Evolutionary conservation across 2,113 vertebrate genomes (phyloP).

Genomic region (Panthera tigris): DNA sequence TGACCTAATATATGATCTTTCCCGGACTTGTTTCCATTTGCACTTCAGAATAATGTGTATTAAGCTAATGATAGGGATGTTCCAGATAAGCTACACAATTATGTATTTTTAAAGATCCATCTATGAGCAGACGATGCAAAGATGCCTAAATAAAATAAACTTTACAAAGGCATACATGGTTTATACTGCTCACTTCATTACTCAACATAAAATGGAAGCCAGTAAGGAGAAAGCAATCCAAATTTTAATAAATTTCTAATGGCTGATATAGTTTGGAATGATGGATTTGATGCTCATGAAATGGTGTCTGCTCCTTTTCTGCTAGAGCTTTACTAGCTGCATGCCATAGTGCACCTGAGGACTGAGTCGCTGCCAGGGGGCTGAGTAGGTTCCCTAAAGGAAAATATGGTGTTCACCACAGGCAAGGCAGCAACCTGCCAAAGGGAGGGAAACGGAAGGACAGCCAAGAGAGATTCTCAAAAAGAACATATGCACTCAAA

Average conservation of each 20-base stretch:
- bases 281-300: neutral
- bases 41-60: neutral
- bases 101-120: neutral
- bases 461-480: neutral
- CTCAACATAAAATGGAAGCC: neutral
- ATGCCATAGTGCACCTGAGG: neutral
- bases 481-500: neutral
- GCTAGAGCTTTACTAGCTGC: neutral
- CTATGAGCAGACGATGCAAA: neutral
- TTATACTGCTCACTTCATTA: neutral
- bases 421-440: neutral
- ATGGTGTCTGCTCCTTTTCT: neutral
- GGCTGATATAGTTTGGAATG: neutral
- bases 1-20: neutral
- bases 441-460: neutral
- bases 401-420: neutral
- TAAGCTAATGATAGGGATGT: neutral
- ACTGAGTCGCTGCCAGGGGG: accelerated
- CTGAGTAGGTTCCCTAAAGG: neutral
- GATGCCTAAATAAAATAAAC: neutral
- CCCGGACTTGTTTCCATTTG: neutral
- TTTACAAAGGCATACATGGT: neutral
- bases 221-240: neutral
- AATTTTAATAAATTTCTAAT: neutral
- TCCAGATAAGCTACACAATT: neutral